A percentile compares a stretch with the other conserved stretches of the same genome.
Evolutionary conservation across 2,113 vertebrate genomes (phyloP).

Genomic region (Seriola aureovittata): DNA sequence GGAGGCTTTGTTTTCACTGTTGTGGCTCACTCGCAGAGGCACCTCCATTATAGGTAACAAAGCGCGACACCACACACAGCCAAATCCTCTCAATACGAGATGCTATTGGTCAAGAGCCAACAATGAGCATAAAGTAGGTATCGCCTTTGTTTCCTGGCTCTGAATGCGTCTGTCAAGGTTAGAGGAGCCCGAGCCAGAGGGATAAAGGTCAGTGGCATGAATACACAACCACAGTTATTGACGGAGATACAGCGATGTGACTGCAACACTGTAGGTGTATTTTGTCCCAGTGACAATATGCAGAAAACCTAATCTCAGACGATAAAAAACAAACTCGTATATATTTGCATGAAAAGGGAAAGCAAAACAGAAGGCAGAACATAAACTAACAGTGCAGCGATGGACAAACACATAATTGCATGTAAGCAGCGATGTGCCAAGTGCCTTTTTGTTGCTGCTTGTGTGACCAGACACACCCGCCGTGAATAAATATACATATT

Average conservation of each 20-base stretch:
- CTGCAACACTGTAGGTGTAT: not conserved
- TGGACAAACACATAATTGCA: not conserved
- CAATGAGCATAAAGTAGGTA: conserved; percentile 57
- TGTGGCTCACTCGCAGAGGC: conserved; percentile 8
- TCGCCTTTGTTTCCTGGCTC: conserved; percentile 74
- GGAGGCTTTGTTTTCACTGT: conserved; percentile 24
- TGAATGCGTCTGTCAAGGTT: conserved; percentile 56
- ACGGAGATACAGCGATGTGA: conserved; percentile 26
- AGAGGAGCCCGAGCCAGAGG: conserved; percentile 52
- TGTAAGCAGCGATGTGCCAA: conserved; percentile 2
- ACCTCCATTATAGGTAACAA: conserved; percentile 52
- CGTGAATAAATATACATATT: conserved; percentile 66
- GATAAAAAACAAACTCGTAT: not conserved
- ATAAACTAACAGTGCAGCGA: not conserved
- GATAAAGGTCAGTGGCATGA: conserved; percentile 62
- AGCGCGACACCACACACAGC: conserved; percentile 15
- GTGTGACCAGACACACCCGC: conserved; percentile 47
- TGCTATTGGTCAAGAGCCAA: conserved; percentile 54
- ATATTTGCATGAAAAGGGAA: conserved; percentile 8
- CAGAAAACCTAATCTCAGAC: not conserved
- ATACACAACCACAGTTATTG: conserved; percentile 40
- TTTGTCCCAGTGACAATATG: conserved; percentile 11
- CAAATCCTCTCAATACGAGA: conserved; percentile 42
- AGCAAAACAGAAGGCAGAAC: not conserved
- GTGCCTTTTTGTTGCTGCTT: conserved; percentile 26